These are phyloP conservation scores for Scotopteryx bipunctaria DNA, from an alignment of 2,888 invertebrate genomes.

Conservation along the genomic window DNA sequence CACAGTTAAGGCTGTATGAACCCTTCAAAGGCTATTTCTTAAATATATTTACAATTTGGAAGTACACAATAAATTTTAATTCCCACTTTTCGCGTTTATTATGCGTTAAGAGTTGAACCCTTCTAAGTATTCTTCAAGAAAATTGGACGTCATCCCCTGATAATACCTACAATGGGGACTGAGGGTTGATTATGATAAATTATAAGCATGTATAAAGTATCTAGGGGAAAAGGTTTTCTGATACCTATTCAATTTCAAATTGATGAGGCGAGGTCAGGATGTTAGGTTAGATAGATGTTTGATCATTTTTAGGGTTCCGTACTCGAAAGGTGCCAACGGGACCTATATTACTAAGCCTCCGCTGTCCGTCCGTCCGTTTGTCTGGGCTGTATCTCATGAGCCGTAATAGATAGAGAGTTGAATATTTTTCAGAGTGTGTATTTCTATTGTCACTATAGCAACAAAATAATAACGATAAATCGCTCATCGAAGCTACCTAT, in stretches of 20 bases:
- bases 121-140: slow-evolving; percentile 34
- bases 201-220: slow-evolving; percentile 32
- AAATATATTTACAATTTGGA: slow-evolving; percentile 30
- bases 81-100: slow-evolving; percentile 37
- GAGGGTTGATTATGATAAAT: slow-evolving; percentile 35
- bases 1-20: too few species aligned
- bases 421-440: too few species aligned
- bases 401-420: too few species aligned
- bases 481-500: too few species aligned
- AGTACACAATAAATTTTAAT: slow-evolving; percentile 36
- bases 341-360: neutral
- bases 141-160: slow-evolving; percentile 35
- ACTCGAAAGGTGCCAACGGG: too few species aligned
- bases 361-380: too few species aligned
- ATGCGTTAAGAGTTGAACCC: slow-evolving; percentile 29
- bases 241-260: slow-evolving; percentile 27
- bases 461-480: too few species aligned
- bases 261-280: neutral
- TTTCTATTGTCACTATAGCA: too few species aligned
- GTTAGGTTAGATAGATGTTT: neutral
- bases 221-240: slow-evolving; percentile 20
- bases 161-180: slow-evolving; percentile 18
- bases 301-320: neutral
- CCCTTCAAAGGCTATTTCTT: too few species aligned
- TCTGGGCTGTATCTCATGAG: too few species aligned